phyloP scores from a whole-genome alignment of 1,140 invertebrate genomes.

The Adoxophyes honmai region DNA sequence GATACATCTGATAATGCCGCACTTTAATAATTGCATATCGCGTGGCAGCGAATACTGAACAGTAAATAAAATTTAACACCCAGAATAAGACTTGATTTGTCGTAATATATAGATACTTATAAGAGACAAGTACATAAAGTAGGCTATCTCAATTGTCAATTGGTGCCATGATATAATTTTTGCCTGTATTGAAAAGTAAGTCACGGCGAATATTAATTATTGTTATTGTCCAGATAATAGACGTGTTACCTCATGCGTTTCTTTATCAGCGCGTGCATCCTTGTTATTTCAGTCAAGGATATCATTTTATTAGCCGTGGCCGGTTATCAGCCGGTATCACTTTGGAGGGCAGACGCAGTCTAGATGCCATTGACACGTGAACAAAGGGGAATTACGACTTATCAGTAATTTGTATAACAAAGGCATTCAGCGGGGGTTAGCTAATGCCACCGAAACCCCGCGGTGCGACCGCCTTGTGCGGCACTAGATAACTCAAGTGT shows the following conservation, averaged over 20 bases:
- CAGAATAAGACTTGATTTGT: too few species aligned
- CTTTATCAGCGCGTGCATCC: background rate
- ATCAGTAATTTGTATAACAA: slow-evolving; percentile 9
- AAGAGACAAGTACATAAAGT: too few species aligned
- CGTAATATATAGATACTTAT: too few species aligned
- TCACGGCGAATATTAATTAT: too few species aligned
- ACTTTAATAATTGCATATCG: too few species aligned
- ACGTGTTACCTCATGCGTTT: background rate
- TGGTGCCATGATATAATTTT: too few species aligned
- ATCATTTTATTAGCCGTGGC: background rate
- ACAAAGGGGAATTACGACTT: slow-evolving; percentile 6
- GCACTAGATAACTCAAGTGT: slow-evolving; percentile 35
- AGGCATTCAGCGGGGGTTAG: slow-evolving; percentile 8
- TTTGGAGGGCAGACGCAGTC: background rate
- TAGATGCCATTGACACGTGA: slow-evolving; percentile 2
- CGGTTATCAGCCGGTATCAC: background rate
- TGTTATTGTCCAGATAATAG: background rate
- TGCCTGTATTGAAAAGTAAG: too few species aligned
- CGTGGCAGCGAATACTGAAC: too few species aligned
- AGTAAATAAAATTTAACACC: too few species aligned
- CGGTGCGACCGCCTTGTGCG: background rate
- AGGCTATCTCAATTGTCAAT: too few species aligned
- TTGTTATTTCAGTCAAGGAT: background rate
- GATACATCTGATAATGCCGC: too few species aligned
- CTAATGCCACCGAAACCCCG: background rate